Conservation (phyloP, 2,888 invertebrate genomes). For the Amorpha juglandis region DNA sequence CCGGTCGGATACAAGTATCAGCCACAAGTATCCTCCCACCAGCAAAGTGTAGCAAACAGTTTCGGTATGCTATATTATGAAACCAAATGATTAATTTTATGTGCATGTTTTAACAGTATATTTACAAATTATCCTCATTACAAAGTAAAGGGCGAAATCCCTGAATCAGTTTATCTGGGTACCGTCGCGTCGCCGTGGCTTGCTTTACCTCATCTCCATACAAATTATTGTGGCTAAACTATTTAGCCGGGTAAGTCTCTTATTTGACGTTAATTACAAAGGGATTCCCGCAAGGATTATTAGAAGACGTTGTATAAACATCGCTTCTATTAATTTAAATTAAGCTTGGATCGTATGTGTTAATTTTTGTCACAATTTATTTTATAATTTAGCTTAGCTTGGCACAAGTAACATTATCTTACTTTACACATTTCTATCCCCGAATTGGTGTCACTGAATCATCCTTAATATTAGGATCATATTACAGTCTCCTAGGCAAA, state of each 20-base stretch:
- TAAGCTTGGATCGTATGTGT: background rate
- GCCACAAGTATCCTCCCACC: too few species aligned
- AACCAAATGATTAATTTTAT: too few species aligned
- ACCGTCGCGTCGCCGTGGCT: conserved; percentile 21
- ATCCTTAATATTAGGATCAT: too few species aligned
- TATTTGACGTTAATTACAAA: conserved; percentile 42
- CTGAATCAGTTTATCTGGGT: conserved; percentile 35
- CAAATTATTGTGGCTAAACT: conserved; percentile 41
- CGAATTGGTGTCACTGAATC: too few species aligned
- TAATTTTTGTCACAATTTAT: background rate
- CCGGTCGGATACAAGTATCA: too few species aligned
- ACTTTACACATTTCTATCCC: too few species aligned
- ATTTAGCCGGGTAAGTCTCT: conserved; percentile 41
- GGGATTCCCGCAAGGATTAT: conserved; percentile 43
- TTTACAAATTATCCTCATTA: conserved; percentile 26
- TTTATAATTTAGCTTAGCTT: too few species aligned
- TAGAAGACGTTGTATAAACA: conserved; percentile 29
- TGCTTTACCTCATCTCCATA: conserved; percentile 39
- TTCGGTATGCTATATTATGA: too few species aligned
- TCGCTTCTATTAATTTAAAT: background rate
- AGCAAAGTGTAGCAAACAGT: too few species aligned
- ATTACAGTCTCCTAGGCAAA: too few species aligned
- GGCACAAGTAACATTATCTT: too few species aligned
- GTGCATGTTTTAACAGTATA: too few species aligned
- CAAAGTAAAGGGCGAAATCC: conserved; percentile 26